Base-by-base conservation (phyloP, 2,113 vertebrate genomes). In the Cromileptes altivelis region DNA sequence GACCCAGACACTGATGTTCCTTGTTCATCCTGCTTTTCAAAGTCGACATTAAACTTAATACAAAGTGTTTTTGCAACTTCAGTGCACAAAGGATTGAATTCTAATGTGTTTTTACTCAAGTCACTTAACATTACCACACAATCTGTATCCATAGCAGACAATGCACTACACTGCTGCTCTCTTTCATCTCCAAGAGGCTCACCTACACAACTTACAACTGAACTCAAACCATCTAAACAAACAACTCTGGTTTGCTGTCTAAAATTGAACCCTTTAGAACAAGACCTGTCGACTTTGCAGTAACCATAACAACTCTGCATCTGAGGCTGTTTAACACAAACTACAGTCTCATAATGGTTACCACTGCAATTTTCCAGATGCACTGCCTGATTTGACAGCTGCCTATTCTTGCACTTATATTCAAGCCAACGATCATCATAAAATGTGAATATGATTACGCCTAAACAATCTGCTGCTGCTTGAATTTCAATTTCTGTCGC, bases 321-420 rank as follows among this genome's bases (percentile, higher is more conserved):
- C 19, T 19, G 0, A 13, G 33, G n/a, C 6, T 49, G 3, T 3
- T 61, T 4, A 25, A 78, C 64, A 40, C 75, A 78, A 60, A 61
- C 21, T 4, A 69, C 64, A 1, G 30, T 25, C 47, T 75, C 42
- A 52, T 60, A 69, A 58, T 78, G 75, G 2, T 58, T 61, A 4
- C 42, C 64, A 23, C 68, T 56, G 2, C 55, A 69, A 37, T 69
- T 50, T 30, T 78, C 23, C 9, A 60, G 58, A 50, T 60, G 58
- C 1, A 78, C 15, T 1, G 25, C 53, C 4, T 78, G 25, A 23
- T 33, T 40, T 4, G 25, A 58, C 23, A 69, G n/a, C 18, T 3
- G 21, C 4, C 21, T 47, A 17, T 21, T 18, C 8, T 50, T 30
- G 17, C 64, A 12, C 12, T 15, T 67, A n/a, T 45, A 67, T 37